Base-by-base conservation (phyloP, 2,797 vertebrate species). In the Pithecia hirsuta region DNA sequence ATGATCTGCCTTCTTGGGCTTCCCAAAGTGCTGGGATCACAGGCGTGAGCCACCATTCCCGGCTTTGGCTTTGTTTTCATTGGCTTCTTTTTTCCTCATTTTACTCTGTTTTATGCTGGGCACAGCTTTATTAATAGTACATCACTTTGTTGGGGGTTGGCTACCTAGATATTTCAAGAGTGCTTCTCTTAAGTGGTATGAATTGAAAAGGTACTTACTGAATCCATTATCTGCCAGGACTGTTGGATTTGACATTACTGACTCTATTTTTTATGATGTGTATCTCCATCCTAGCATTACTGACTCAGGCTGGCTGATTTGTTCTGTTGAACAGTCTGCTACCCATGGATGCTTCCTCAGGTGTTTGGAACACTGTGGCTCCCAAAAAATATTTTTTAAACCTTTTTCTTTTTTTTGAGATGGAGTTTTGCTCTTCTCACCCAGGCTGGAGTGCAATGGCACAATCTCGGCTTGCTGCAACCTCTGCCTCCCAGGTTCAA, bases 81-180 rank as follows among this genome's bases (percentile, higher is more conserved):
- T 92, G 74, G 46, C 39, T 95, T 80, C 2, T n/a, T 90, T 93
- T 44, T 36, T 3, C 78, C 59, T 93, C 44, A 70, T 95, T 98
- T 97, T 89, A 61, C 36, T 96, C 79, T 15, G 84, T 93, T 96
- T 95, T 95, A 59, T 92, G 33, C 67, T 95, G 91, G 76, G 41
- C 48, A 93, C 61, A 90, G 91, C 96, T 96, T 94, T 96, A 97
- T 94, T 96, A 84, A 90, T 79, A 97, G 89, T 79, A 70, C 72
- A 95, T 93, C 24, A 44, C 41, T 96, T 89, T 93, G 67, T 52
- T 92, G 76, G 95, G 83, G 86, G 64, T 85, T 96, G 74, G 81
- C 90, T 96, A 95, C 86, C 97, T 97, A 96, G 94, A 93, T 96
- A 96, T 97, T 97, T 97, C 76, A 97, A 97, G 93, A 94, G 75